phyloP scores from a whole-genome alignment of 2,113 vertebrate genomes.

The Nesogale talazaci region DNA sequence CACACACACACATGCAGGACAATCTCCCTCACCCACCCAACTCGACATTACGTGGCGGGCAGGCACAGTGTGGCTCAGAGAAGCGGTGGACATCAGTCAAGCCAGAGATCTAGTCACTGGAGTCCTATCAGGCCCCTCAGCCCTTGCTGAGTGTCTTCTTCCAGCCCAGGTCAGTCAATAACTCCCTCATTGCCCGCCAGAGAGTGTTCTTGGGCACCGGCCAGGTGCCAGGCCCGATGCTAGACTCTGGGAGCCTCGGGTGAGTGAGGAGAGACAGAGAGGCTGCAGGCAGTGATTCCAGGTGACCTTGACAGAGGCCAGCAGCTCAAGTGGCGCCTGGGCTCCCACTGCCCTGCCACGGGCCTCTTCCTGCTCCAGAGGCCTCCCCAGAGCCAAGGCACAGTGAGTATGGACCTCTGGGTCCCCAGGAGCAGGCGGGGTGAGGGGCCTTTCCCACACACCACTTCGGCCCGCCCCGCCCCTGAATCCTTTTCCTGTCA shows the following conservation, averaged over 20 bases:
- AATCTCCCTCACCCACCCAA: background rate
- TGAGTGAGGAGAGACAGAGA: background rate
- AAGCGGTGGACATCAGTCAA: background rate
- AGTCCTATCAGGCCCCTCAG: background rate
- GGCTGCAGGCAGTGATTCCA: background rate
- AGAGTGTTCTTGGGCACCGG: background rate
- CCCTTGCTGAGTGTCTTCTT: no score
- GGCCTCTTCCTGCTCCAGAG: background rate
- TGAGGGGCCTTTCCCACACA: background rate
- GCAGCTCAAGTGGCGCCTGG: background rate
- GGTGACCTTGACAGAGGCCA: background rate
- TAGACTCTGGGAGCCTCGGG: background rate
- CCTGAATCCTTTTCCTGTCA: background rate
- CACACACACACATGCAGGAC: no score
- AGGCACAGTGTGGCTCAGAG: background rate
- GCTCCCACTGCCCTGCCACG: background rate
- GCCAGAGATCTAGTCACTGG: background rate
- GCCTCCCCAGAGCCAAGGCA: fast-evolving
- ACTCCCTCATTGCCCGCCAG: background rate
- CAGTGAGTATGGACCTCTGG: background rate
- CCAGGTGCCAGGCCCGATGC: background rate
- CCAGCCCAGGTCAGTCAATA: background rate
- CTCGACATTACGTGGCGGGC: background rate
- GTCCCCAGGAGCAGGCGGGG: background rate
- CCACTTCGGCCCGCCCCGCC: background rate